Conservation (phyloP, 2,888 invertebrate genomes). For the Caenorhabditis plicata region DNA sequence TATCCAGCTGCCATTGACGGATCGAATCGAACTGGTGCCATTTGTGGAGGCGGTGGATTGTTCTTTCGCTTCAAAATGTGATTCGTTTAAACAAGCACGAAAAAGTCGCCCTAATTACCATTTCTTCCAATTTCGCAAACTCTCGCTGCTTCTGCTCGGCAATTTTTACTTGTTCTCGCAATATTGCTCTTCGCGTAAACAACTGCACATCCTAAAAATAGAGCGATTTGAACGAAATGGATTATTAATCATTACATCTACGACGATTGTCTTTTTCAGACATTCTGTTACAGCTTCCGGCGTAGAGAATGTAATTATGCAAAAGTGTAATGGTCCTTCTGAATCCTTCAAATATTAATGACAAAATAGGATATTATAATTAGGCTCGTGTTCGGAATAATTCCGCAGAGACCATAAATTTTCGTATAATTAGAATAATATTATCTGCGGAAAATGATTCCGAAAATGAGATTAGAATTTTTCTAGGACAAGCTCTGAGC, state of each 20-base stretch:
- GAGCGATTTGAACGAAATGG: not conserved
- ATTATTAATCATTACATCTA: slow-evolving; percentile 5
- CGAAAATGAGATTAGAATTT: too few species aligned
- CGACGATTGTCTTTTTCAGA: slow-evolving; percentile 9
- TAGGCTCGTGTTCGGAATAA: not conserved
- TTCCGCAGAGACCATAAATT: too few species aligned
- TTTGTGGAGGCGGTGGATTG: slow-evolving; percentile 4
- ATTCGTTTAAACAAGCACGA: not conserved
- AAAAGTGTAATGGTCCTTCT: slow-evolving; percentile 30
- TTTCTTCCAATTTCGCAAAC: not conserved
- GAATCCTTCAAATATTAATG: slow-evolving; percentile 12
- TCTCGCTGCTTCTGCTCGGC: slow-evolving; percentile 32
- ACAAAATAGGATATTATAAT: not conserved
- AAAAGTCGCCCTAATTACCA: too few species aligned
- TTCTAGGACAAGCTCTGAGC: too few species aligned
- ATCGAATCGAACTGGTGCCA: slow-evolving; percentile 1
- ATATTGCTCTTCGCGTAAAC: slow-evolving; percentile 24
- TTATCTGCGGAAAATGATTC: too few species aligned
- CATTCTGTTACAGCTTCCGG: slow-evolving; percentile 10
- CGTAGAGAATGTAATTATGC: slow-evolving; percentile 21
- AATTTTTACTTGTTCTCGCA: slow-evolving; percentile 31
- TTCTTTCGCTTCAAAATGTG: slow-evolving; percentile 11
- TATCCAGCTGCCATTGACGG: slow-evolving; percentile 13
- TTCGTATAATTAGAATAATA: too few species aligned
- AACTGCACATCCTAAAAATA: slow-evolving; percentile 16